Base-by-base conservation (phyloP, 2,888 invertebrate genomes). In the Pheosia tremula region DNA sequence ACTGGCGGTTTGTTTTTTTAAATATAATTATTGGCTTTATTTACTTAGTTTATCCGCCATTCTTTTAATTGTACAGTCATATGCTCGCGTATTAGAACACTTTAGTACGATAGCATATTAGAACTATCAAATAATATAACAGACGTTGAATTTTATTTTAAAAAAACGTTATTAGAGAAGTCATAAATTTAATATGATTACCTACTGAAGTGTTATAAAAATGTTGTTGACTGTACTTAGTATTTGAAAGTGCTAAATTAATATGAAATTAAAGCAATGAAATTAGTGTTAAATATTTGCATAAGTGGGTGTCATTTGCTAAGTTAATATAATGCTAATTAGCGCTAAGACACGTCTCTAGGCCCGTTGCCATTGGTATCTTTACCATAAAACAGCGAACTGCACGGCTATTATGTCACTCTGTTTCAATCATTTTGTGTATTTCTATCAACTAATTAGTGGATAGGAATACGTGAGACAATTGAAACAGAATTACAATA, bases 191-290 rank as follows among this genome's bases (percentile, higher is more conserved):
- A 47, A 11, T 47, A 47, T 50, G 50, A 13, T 24, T 24, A 50
- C 7, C 3, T 24, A 50, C 50, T 50, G 24, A 50, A 50, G 50
- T 24, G 50, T 24, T 8, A 9, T 3, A 8, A 13, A 7, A 13
- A 7, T 50, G 50, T 50, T 50, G 50, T 24, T 50, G 55, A 53
- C 53, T 53, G 53, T 56, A 24, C 9, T 0, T 56, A 41, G 67
- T 59, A 67, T 66, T 68, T 64, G 72, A 63, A 83, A 84, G 83
- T 85, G 83, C 82, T 85, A 80, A 79, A 75, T 80, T 75, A 76
- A 66, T 71, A 71, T 66, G 77, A 80, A 86, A 82, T 77, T 66
- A 77, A 86, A 88, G 86, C 87, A 87, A 87, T 86, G 74, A 84
- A 85, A 76, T 79, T 85, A 84, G 82, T 68, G 67, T 80, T 80